Evolutionary conservation across 2,888 invertebrate genomes (phyloP).

Genomic region (Furcula furcula): DNA sequence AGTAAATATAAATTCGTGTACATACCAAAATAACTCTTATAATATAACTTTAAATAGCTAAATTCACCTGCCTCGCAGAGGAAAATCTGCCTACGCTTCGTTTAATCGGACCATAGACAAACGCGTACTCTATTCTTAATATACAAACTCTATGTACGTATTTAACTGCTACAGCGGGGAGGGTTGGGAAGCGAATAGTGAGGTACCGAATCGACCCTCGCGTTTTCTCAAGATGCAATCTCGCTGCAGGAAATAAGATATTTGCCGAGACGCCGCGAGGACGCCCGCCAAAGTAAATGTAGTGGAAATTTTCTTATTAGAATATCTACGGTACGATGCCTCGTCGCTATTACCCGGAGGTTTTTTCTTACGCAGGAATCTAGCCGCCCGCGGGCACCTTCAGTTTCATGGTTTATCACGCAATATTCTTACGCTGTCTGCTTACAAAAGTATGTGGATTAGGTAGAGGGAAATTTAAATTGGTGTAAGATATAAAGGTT

Average conservation of each 20-base stretch:
- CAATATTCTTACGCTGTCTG: constrained; percentile 29
- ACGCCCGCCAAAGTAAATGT: constrained; percentile 80
- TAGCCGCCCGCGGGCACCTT: constrained; percentile 49
- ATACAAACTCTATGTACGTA: no score
- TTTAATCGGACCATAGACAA: no score
- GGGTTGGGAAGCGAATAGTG: constrained; percentile 73
- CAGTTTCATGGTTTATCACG: constrained; percentile 60
- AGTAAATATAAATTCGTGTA: no score
- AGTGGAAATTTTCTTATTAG: constrained; percentile 83
- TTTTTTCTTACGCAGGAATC: constrained; percentile 75
- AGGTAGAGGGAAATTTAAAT: neutral
- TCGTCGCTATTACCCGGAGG: constrained; percentile 64
- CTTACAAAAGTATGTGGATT: constrained; percentile 8
- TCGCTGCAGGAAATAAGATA: constrained; percentile 82
- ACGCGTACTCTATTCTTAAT: no score
- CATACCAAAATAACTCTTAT: no score
- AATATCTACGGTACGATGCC: constrained; percentile 81
- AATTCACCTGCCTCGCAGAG: no score
- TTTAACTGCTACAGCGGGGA: constrained; percentile 26
- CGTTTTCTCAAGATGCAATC: constrained; percentile 83
- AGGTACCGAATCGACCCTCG: constrained; percentile 72
- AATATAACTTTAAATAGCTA: no score
- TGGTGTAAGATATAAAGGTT: no score
- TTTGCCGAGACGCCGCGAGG: constrained; percentile 82
- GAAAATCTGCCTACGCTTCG: no score